Evolutionary conservation across 2,797 vertebrate genomes (phyloP), one percentile per base, ranked within the genome.

Genomic region (Otolemur crassicaudatus): DNA sequence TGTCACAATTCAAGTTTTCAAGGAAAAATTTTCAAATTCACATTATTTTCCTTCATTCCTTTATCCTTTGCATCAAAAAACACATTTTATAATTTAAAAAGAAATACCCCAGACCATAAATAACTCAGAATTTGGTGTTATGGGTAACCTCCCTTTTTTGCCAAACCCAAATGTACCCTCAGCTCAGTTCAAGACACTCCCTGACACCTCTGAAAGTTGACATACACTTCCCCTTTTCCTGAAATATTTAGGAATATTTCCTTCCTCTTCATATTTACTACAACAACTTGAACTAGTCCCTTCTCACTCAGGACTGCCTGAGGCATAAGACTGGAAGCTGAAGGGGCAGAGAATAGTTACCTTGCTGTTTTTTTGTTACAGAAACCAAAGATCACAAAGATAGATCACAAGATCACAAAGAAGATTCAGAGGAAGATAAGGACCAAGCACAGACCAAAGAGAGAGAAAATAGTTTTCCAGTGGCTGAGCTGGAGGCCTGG

Each of bases 141-240:
- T 5, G 12, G 20, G 17, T 53, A 34, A n/a, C 20, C 19, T 61
- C 43, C 13, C 29, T 60, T n/a, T 53, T 34, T 53, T 40, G 3
- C 2, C 34, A 58, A 11, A 7, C 17, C 31, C 4, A 14, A 61
- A 49, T 2, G 3, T 2, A 20, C 72, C 11, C 0, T 31, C 29
- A 14, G 7, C 19, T 92, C 5, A 3, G 27, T 22, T 67, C 14
- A 53, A 23, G 3, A 9, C 1, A 0, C 2, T n/a, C 25, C 13
- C 25, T 87, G 14, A 5, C 0, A 3, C 37, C 20, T 65, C 49
- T 46, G 19, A 63, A 27, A 14, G 3, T 19, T 31, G 23, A 23
- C 2, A 22, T 5, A 34, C 10, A 1, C 34, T 27, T 2, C 4
- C 81, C 14, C 17, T 13, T 69, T 49, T 81, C 13, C 23, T 1